These are phyloP conservation scores for Felis catus DNA, from an alignment of 2,113 vertebrate species.

Conservation along the genomic window DNA sequence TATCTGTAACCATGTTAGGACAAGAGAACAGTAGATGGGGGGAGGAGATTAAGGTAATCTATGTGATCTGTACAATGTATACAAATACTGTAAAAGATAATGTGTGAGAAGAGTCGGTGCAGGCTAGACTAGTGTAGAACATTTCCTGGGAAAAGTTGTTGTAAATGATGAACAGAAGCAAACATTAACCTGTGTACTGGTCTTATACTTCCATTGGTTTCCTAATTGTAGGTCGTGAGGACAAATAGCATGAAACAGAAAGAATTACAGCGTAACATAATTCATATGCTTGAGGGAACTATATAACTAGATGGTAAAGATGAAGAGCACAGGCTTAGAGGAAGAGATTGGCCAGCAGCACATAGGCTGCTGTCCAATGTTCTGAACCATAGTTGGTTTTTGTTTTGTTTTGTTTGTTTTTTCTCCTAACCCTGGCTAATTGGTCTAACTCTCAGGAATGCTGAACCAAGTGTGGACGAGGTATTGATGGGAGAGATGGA, in stretches of 20 bases:
- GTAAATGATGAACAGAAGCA: not conserved
- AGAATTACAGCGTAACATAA: not conserved
- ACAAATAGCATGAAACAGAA: not conserved
- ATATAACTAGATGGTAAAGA: not conserved
- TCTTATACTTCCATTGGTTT: not conserved
- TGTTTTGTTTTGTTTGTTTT: not conserved
- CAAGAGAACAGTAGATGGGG: not conserved
- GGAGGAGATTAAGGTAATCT: not conserved
- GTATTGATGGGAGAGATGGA: not conserved
- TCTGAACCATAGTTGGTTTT: not conserved
- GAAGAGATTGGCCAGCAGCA: not conserved
- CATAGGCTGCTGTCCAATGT: not conserved
- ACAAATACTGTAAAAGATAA: not conserved
- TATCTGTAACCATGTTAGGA: slow-evolving; percentile 12
- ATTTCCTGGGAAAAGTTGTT: not conserved
- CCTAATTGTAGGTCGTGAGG: not conserved
- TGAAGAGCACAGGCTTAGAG: not conserved
- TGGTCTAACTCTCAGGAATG: not conserved
- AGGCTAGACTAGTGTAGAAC: not conserved
- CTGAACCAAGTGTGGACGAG: not conserved
- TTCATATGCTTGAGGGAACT: not conserved
- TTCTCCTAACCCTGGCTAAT: not conserved
- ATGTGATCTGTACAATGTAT: not conserved
- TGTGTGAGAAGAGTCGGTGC: not conserved
- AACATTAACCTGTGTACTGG: not conserved